Base-by-base conservation (phyloP, 2,888 invertebrate genomes). In the Nomada flava region DNA sequence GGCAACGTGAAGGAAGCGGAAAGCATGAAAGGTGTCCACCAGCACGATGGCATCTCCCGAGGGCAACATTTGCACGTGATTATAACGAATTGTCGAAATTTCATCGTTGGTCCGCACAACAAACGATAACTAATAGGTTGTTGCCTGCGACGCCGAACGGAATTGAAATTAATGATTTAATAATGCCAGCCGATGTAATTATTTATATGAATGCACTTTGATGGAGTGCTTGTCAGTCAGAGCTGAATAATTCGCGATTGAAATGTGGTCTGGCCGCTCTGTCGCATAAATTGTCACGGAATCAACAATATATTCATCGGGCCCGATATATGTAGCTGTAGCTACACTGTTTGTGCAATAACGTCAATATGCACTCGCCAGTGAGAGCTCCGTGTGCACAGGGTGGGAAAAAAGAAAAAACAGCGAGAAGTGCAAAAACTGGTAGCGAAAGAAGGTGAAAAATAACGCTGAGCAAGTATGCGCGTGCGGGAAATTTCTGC, bases 301-400 rank as follows among this genome's bases (percentile, higher is more conserved):
- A 91, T 91, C 91, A 91, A 91, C 92, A 91, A 91, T 91, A 91
- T 89, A 91, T 91, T 91, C 90, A 91, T 91, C 85, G 87, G 79
- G 63, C 76, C 69, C 64, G 72, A 76, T 13, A 20, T 11, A n/a
- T n/a, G n/a, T 20, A 5, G 5, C n/a, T 68, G 76, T 80, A 75
- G 60, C 67, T 69, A 78, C 80, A 79, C 78, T 90, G 85, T 88
- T 89, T 90, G 87, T 79, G 79, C 87, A 84, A 87, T 84, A 90
- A 85, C 85, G 86, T 89, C 87, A 89, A 88, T 88, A 88, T 84
- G 86, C 76, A 81, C 77, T 44, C 78, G 83, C 59, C 67, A 78
- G 76, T 80, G 88, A 76, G 86, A 78, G 64, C 80, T 69, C 72
- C 72, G 20, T 57, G 79, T 78, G 73, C 75, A 78, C 63, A 78